Conservation (phyloP, 2,888 invertebrate species). For the Nomada goodeniana region DNA sequence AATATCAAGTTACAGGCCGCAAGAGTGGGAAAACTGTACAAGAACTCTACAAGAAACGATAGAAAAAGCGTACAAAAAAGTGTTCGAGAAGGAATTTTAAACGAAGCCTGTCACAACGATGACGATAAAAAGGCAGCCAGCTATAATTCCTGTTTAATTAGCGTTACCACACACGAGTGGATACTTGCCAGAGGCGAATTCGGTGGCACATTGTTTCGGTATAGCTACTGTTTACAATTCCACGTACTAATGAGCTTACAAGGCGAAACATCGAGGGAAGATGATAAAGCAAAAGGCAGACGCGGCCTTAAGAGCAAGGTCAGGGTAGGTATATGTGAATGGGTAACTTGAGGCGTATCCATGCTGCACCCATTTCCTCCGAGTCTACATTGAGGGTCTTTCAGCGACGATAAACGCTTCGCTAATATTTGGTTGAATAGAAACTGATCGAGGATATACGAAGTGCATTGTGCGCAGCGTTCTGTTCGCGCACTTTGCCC, state of each 20-base stretch:
- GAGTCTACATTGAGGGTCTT: conserved; percentile 48
- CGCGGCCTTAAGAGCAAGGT: conserved; percentile 58
- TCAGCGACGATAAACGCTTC: conserved; percentile 18
- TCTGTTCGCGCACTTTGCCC: too few species aligned
- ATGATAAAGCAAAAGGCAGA: conserved; percentile 60
- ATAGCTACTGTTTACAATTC: conserved; percentile 31
- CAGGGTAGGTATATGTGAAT: conserved; percentile 54
- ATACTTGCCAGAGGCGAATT: conserved; percentile 11
- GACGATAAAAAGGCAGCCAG: conserved; percentile 10
- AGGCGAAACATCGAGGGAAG: conserved; percentile 23
- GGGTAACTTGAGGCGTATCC: conserved; percentile 39
- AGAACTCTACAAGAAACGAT: too few species aligned
- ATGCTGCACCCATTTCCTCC: conserved; percentile 55
- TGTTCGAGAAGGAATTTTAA: not conserved
- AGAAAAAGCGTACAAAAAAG: not conserved
- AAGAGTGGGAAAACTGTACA: too few species aligned
- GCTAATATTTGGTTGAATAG: conserved; percentile 5
- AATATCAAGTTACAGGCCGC: too few species aligned
- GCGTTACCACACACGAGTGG: conserved; percentile 21
- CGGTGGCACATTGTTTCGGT: conserved; percentile 8
- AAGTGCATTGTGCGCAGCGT: too few species aligned
- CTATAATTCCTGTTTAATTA: conserved; percentile 22
- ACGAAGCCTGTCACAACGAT: not conserved
- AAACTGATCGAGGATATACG: not conserved
- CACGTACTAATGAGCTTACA: conserved; percentile 27